Evolutionary conservation across 2,113 vertebrate species (phyloP).

Genomic region (Leucosticte australis): DNA sequence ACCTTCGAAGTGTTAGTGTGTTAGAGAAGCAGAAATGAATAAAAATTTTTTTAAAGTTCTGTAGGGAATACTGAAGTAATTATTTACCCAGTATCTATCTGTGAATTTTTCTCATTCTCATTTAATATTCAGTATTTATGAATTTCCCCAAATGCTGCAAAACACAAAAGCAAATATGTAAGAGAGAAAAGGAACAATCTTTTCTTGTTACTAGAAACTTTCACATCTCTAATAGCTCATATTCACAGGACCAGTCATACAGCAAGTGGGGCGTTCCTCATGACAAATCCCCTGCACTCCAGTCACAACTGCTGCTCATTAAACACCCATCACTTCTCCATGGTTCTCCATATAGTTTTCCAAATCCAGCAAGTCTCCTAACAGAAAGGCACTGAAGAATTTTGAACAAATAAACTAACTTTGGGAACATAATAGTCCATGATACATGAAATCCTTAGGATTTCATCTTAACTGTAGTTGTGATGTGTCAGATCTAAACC

Average conservation of each 20-base stretch:
- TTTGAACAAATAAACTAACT: not conserved
- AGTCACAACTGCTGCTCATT: not conserved
- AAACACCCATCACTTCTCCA: not conserved
- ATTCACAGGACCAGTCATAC: not conserved
- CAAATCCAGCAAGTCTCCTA: not conserved
- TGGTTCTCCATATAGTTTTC: not conserved
- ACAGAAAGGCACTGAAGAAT: not conserved
- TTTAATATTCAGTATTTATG: not conserved
- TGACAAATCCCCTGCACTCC: not conserved
- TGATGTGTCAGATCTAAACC: fast-evolving
- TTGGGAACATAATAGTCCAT: not conserved
- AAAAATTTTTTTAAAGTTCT: not conserved
- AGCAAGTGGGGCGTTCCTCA: not conserved
- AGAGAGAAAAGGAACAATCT: not conserved
- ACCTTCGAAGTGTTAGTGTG: not conserved
- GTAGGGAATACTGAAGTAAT: not conserved
- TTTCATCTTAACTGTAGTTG: not conserved
- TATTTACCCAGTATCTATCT: not conserved
- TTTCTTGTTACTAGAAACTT: not conserved
- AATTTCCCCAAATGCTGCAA: not conserved
- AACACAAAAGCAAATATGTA: not conserved
- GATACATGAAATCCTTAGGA: fast-evolving
- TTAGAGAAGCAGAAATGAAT: not conserved
- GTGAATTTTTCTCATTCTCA: not conserved
- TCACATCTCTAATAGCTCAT: not conserved